Evolutionary conservation across 2,113 vertebrate species (phyloP).

Genomic region (Rhabdornis inornatus): DNA sequence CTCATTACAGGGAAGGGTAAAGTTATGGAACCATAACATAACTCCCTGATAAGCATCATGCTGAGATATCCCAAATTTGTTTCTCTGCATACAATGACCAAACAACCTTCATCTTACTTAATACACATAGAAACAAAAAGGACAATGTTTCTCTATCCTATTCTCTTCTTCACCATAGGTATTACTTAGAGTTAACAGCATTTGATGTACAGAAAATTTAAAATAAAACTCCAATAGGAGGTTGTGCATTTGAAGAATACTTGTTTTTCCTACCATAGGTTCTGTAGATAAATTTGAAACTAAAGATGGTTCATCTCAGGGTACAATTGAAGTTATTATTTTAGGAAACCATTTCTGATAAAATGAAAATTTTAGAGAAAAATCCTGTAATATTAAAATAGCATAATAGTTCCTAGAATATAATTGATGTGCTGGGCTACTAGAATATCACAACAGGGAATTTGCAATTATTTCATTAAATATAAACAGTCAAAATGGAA

Average conservation of each 20-base stretch:
- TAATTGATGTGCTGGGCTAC: background rate
- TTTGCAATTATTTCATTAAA: background rate
- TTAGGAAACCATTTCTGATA: background rate
- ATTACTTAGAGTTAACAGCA: no score
- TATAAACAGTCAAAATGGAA: background rate
- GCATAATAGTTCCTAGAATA: background rate
- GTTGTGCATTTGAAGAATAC: background rate
- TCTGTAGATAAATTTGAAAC: background rate
- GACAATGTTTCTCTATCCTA: no score
- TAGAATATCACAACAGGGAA: background rate
- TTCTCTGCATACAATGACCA: background rate
- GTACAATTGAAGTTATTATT: background rate
- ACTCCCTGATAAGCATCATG: background rate
- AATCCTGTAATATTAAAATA: background rate
- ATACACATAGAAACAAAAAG: background rate
- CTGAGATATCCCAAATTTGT: background rate
- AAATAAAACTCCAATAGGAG: background rate
- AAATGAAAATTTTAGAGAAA: background rate
- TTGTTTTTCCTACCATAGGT: background rate
- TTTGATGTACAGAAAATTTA: background rate
- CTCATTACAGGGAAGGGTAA: background rate
- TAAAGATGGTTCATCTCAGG: background rate
- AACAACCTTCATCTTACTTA: background rate
- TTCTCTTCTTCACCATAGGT: no score
- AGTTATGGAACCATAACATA: rapidly evolving